phyloP scores from a whole-genome alignment of 2,888 invertebrate genomes.

The Timema cristinae region DNA sequence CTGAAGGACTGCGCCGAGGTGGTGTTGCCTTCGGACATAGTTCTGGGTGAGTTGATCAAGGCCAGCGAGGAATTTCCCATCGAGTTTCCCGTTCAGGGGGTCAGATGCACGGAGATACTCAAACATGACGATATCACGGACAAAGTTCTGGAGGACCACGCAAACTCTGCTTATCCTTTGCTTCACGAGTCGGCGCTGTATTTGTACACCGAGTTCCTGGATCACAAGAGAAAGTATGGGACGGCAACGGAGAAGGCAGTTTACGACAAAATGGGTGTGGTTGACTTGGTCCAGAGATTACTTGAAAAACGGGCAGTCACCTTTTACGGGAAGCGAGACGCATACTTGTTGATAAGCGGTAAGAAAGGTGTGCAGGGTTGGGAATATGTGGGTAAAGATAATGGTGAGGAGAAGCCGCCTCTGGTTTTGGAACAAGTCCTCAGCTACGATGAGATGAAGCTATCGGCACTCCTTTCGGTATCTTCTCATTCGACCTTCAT shows the following conservation, averaged over 20 bases:
- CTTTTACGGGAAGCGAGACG: slow-evolving; percentile 50
- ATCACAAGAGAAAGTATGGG: slow-evolving; percentile 46
- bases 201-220: slow-evolving; percentile 60
- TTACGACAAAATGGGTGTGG: slow-evolving; percentile 56
- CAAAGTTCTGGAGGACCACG: slow-evolving; percentile 39
- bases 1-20: slow-evolving; percentile 32
- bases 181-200: slow-evolving; percentile 62
- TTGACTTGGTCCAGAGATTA: slow-evolving; percentile 55
- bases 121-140: slow-evolving; percentile 38
- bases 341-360: slow-evolving; percentile 50
- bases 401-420: slow-evolving; percentile 1
- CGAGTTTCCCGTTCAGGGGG: slow-evolving; percentile 43
- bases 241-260: slow-evolving; percentile 51
- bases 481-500: slow-evolving; percentile 58
- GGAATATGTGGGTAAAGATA: slow-evolving; percentile 52
- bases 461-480: slow-evolving; percentile 56
- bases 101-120: slow-evolving; percentile 38
- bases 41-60: slow-evolving; percentile 39
- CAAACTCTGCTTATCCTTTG: slow-evolving; percentile 58
- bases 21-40: slow-evolving; percentile 37
- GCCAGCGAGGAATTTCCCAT: slow-evolving; percentile 5
- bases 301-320: slow-evolving; percentile 53
- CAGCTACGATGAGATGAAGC: slow-evolving; percentile 62
- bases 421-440: slow-evolving; percentile 51
- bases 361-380: slow-evolving; percentile 51